phyloP scores from a whole-genome alignment of 2,797 vertebrate species.

The Falco rusticolus region DNA sequence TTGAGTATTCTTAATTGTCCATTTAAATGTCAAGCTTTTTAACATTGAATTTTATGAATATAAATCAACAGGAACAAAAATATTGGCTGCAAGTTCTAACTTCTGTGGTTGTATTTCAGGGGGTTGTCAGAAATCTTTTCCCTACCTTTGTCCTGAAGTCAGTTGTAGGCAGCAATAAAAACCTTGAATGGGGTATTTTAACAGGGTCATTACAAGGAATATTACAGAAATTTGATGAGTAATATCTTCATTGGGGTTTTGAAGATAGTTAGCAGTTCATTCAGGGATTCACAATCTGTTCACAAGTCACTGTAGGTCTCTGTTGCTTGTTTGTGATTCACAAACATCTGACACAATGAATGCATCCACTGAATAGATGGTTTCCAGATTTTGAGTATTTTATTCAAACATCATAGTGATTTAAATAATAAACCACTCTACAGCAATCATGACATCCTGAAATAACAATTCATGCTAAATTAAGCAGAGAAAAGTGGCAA shows the following conservation, averaged over 20 bases:
- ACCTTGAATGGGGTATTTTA: not conserved
- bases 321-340: constrained; percentile 22
- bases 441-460: constrained; percentile 63
- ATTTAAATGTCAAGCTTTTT: not conserved
- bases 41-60: not conserved
- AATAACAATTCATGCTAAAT: constrained; percentile 66
- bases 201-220: not conserved
- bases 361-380: not conserved
- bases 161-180: not conserved
- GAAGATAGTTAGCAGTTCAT: not conserved
- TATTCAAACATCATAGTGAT: constrained; percentile 25
- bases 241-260: not conserved
- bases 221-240: not conserved
- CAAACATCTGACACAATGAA: constrained; percentile 5
- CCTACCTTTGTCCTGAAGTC: not conserved
- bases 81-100: not conserved
- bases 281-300: not conserved
- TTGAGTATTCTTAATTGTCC: not conserved
- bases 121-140: not conserved
- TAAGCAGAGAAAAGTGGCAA: constrained; percentile 50
- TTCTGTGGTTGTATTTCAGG: not conserved
- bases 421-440: constrained; percentile 60
- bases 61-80: not conserved
- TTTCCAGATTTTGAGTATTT: constrained; percentile 39
- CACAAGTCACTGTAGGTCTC: not conserved